phyloP scores from a whole-genome alignment of 1,140 invertebrate genomes.

The Aphelenchoides avenae region DNA sequence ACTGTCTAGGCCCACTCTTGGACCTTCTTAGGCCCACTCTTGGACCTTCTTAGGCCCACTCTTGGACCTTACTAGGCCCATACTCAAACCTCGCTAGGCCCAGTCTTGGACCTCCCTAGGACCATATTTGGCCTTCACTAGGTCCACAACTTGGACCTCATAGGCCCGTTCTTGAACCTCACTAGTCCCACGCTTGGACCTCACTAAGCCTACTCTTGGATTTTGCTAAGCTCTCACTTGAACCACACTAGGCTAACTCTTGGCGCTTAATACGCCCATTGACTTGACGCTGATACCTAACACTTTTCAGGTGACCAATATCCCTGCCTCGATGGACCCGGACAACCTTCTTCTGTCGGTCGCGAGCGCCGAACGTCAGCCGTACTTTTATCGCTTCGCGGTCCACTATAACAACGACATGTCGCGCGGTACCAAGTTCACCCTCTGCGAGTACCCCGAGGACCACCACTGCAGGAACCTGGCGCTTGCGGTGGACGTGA shows the following conservation, averaged over 20 bases:
- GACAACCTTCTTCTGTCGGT: conserved; percentile 49
- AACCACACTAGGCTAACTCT: conserved; percentile 4
- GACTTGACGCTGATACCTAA: conserved; percentile 13
- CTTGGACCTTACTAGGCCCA: too few species aligned
- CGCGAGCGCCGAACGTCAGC: conserved; percentile 52
- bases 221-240: conserved; percentile 4
- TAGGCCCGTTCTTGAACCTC: too few species aligned
- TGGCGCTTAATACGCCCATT: conserved; percentile 5
- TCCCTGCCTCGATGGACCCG: conserved; percentile 54
- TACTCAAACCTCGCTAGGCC: too few species aligned
- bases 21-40: too few species aligned
- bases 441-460: conserved; percentile 54
- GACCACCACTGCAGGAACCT: conserved; percentile 54
- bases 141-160: too few species aligned
- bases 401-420: conserved; percentile 54
- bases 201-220: conserved; percentile 13
- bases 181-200: too few species aligned
- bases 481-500: conserved; percentile 53
- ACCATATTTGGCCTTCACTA: too few species aligned
- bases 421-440: conserved; percentile 46
- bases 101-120: too few species aligned
- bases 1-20: too few species aligned
- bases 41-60: too few species aligned
- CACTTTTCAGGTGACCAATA: conserved; percentile 50
- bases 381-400: conserved; percentile 54